Evolutionary conservation across 2,113 vertebrate genomes (phyloP).

Genomic region (Centropristis striata): DNA sequence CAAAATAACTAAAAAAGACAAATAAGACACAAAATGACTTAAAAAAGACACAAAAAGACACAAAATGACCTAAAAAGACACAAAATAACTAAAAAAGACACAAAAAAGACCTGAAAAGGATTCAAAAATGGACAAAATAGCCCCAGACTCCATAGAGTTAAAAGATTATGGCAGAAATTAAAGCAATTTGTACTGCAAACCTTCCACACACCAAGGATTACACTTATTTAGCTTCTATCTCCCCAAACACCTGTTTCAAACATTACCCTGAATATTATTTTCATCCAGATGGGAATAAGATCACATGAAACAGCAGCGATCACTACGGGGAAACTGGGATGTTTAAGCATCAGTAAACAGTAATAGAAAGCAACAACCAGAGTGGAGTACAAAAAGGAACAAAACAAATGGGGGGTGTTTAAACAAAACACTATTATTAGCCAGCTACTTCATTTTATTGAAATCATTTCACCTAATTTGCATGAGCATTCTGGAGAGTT

Average conservation of each 20-base stretch:
- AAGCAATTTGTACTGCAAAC: neutral
- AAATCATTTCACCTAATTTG: constrained; percentile 30
- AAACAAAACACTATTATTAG: constrained; percentile 46
- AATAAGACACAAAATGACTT: too few species aligned
- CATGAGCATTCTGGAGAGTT: constrained; percentile 11
- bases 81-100: too few species aligned
- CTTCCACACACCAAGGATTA: neutral
- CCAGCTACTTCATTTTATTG: constrained; percentile 7
- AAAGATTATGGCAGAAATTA: neutral
- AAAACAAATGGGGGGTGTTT: constrained; percentile 26
- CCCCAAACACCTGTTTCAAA: neutral
- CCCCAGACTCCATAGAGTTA: too few species aligned
- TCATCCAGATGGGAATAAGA: constrained; percentile 7
- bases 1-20: too few species aligned
- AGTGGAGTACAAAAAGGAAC: constrained; percentile 10
- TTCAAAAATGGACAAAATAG: too few species aligned
- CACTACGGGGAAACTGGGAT: constrained; percentile 2
- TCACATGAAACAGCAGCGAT: constrained; percentile 13
- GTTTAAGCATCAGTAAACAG: constrained; percentile 23
- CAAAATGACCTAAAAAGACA: too few species aligned
- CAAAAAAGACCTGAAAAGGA: too few species aligned
- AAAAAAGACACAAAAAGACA: too few species aligned
- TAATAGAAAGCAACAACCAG: constrained; percentile 21
- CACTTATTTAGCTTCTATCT: neutral
- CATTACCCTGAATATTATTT: constrained; percentile 3